These are phyloP conservation scores for Agonopterix alstromeriana DNA, from an alignment of 2,888 invertebrate species.

Conservation along the genomic window DNA sequence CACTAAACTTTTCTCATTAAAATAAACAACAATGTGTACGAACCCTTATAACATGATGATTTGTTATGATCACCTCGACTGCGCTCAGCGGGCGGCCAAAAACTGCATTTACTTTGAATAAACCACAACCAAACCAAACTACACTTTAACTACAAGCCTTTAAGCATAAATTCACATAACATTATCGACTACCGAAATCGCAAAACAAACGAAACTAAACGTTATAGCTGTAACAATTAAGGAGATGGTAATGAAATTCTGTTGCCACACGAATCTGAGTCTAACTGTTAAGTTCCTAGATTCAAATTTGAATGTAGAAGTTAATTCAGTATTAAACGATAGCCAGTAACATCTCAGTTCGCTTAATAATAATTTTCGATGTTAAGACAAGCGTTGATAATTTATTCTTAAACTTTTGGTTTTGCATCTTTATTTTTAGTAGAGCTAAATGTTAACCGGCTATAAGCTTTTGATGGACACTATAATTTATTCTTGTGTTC, in stretches of 20 bases:
- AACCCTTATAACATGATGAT: constrained; percentile 49
- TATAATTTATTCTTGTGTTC: no score
- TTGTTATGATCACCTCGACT: constrained; percentile 65
- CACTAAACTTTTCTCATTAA: neutral
- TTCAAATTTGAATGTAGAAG: constrained; percentile 10
- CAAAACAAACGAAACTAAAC: constrained; percentile 67
- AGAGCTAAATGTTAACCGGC: neutral
- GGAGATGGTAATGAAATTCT: constrained; percentile 43
- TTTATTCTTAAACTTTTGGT: constrained; percentile 40
- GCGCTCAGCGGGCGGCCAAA: constrained; percentile 61
- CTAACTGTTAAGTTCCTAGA: neutral
- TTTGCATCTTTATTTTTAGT: constrained; percentile 5
- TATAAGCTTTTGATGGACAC: neutral
- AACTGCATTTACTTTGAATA: constrained; percentile 46
- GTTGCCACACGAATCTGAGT: neutral
- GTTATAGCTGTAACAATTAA: constrained; percentile 62
- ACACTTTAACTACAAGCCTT: constrained; percentile 22
- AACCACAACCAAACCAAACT: constrained; percentile 26
- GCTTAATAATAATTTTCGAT: constrained; percentile 54
- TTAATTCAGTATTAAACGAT: constrained; percentile 43
- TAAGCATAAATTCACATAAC: constrained; percentile 23
- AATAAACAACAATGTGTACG: constrained; percentile 19
- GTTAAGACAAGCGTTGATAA: constrained; percentile 65
- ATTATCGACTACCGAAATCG: constrained; percentile 29
- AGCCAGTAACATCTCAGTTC: constrained; percentile 51